Evolutionary conservation across 2,888 invertebrate species (phyloP).

Genomic region (Hypomecis atomaria): DNA sequence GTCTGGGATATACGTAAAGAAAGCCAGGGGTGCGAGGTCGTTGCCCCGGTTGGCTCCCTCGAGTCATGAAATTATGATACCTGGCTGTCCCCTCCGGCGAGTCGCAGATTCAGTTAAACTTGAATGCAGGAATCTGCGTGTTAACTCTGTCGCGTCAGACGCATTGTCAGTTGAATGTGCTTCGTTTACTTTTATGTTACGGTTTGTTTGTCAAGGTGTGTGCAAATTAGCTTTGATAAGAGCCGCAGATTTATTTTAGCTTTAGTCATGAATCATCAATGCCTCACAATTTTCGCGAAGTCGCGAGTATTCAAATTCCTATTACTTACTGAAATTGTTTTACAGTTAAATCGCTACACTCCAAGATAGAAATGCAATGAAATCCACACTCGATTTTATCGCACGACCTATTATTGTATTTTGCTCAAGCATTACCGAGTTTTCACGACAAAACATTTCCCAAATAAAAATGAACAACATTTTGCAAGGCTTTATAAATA

Average conservation of each 20-base stretch:
- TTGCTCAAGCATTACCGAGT: too few species aligned
- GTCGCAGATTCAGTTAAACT: constrained; percentile 44
- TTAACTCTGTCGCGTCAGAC: constrained; percentile 16
- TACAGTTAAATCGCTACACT: too few species aligned
- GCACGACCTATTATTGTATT: too few species aligned
- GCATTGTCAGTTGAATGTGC: neutral
- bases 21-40: constrained; percentile 75
- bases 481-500: too few species aligned
- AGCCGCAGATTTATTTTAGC: neutral
- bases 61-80: constrained; percentile 61
- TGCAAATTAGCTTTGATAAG: constrained; percentile 6
- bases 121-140: constrained; percentile 24
- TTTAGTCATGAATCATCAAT: too few species aligned
- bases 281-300: neutral
- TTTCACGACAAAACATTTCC: too few species aligned
- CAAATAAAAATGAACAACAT: too few species aligned
- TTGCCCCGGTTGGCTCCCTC: constrained; percentile 63
- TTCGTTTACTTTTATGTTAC: constrained; percentile 11
- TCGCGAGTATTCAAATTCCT: neutral
- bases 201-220: constrained; percentile 5
- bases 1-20: constrained; percentile 63
- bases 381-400: too few species aligned
- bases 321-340: neutral
- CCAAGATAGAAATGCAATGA: too few species aligned
- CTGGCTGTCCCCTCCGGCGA: constrained; percentile 48